Percentiles rank a stretch among this genome's conserved stretches.
phyloP scores from a whole-genome alignment of 2,888 invertebrate genomes.

The Volucella zonaria region DNA sequence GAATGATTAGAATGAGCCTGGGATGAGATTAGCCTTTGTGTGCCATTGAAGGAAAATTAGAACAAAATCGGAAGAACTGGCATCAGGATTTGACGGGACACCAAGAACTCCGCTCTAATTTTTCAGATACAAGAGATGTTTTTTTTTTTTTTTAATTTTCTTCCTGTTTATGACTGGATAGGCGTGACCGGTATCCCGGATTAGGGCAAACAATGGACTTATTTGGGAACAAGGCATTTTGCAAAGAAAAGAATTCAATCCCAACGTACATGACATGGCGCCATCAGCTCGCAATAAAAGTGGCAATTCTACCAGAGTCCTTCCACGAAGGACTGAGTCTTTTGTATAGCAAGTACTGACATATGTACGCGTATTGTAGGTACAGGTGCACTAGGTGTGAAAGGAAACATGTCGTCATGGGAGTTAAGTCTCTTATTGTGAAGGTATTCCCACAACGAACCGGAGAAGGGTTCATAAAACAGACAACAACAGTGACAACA shows the following conservation, averaged over 20 bases:
- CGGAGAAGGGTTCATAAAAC: slow-evolving; percentile 34
- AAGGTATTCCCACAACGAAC: not conserved
- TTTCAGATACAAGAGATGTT: not conserved
- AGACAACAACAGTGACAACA: not conserved
- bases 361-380: not conserved
- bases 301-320: not conserved
- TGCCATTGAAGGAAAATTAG: slow-evolving; percentile 67
- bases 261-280: slow-evolving; percentile 43
- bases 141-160: not conserved
- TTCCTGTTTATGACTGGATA: not conserved
- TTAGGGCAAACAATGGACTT: slow-evolving; percentile 32
- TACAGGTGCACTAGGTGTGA: not conserved
- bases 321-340: slow-evolving; percentile 5
- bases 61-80: slow-evolving; percentile 55
- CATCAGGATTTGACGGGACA: slow-evolving; percentile 25
- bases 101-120: not conserved
- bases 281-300: slow-evolving; percentile 39
- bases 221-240: not conserved
- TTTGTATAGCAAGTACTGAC: slow-evolving; percentile 17
- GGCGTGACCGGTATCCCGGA: slow-evolving; percentile 40
- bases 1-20: slow-evolving; percentile 11
- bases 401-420: not conserved
- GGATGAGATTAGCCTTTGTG: slow-evolving; percentile 65
- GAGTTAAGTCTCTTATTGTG: not conserved
- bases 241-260: not conserved